phyloP scores from a whole-genome alignment of 2,113 vertebrate species.

The Puffinus mauretanicus region DNA sequence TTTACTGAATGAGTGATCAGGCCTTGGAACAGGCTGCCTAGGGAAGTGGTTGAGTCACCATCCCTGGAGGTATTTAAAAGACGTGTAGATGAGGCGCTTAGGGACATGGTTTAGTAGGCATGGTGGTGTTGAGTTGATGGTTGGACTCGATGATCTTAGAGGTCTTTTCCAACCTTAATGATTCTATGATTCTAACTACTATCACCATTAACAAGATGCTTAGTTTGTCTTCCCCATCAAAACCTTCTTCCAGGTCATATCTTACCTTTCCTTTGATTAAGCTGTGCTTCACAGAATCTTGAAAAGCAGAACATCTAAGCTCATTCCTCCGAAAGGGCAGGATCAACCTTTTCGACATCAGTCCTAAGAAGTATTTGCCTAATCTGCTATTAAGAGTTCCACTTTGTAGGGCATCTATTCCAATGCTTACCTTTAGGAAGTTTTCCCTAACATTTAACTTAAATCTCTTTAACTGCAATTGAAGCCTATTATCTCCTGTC shows the following conservation, averaged over 20 bases:
- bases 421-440: not conserved
- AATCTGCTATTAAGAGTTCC: not conserved
- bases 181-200: not conserved
- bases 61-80: too few relatives aligned
- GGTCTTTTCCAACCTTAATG: too few relatives aligned
- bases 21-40: too few relatives aligned
- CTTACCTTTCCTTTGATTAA: not conserved
- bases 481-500: not conserved
- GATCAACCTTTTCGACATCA: not conserved
- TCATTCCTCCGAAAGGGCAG: not conserved
- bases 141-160: too few relatives aligned
- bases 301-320: not conserved
- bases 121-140: too few relatives aligned
- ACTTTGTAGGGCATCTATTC: not conserved
- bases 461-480: not conserved
- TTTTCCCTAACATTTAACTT: not conserved
- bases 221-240: not conserved
- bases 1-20: too few relatives aligned
- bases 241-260: not conserved
- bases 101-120: too few relatives aligned
- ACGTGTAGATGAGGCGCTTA: too few relatives aligned
- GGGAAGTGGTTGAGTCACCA: too few relatives aligned
- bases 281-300: not conserved
- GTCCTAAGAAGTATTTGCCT: not conserved
- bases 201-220: not conserved